Evolutionary conservation across 2,113 vertebrate genomes (phyloP), one percentile per base, ranked within the genome.

Genomic region (Herpetotheres cachinnans): DNA sequence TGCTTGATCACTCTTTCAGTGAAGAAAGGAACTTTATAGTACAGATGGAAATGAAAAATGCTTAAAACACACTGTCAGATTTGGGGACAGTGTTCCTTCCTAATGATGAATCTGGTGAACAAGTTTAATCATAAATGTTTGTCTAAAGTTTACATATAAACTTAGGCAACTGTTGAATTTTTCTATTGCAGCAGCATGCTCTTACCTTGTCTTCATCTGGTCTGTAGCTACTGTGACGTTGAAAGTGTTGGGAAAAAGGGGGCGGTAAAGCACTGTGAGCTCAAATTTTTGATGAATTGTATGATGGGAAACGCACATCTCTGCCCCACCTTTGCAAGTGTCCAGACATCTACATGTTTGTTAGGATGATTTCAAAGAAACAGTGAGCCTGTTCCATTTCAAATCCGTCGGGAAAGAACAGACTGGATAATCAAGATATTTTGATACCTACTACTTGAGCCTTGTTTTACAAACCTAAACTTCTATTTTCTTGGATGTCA

Each of bases 261-360:
- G 20, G 54, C 62, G n/a, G 18, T 40, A 22, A 79, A 85, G 13
- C 15, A 47, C 6, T 61, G 21, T 0, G 1, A 36, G 32, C 7
- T 54, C 34, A 52, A 69, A 55, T 59, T 47, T 27, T 16, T 70
- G 17, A 44, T 44, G 8, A 11, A 16, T 3, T 54, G 1, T 42
- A 9, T 19, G 12, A 26, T 54, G 16, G 34, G 40, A 92, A 76
- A 42, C 11, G 2, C 5, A 58, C 6, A 34, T 52, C 10, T 16
- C 7, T 77, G 8, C 11, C 8, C 16, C 24, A 40, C 2, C 27
- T 52, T 72, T 82, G 47, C 18, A 73, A 63, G 26, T 36, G 3
- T 54, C 16, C 7, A 54, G 19, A 4, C 1, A 2, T 3, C 17
- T 26, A 11, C 4, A 3, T 27, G 17, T 18, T 24, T 74, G 15